Base-by-base conservation (phyloP, 2,797 vertebrate genomes). In the Borostomias antarcticus region DNA sequence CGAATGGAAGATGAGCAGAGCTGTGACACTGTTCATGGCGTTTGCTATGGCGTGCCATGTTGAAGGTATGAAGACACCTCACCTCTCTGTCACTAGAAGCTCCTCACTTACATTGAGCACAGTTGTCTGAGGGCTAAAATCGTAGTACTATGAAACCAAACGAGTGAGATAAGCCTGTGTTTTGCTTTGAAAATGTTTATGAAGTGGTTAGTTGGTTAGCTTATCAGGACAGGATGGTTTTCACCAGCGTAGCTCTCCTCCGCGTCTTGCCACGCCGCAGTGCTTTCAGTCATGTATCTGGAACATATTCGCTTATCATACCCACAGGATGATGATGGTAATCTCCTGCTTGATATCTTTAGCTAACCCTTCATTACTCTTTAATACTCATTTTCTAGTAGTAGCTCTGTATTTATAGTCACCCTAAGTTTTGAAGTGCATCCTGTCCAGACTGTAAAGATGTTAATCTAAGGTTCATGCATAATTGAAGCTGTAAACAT, bases 181-280 rank as follows among this genome's bases (percentile, higher is more conserved):
- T 19, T n/a, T 21, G 10, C 32, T 9, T 0, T 2, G 25, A 23
- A 69, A 58, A 15, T 72, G 48, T 29, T 63, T 47, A 23, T 70
- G 54, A 67, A 69, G 75, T 32, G 56, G 51, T 25, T 28, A 35
- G 2, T 65, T 78, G 82, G 82, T 85, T 77, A 70, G 69, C 73
- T 81, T 86, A 86, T 88, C 83, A 48, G 58, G 54, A 63, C 8
- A 23, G 2, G 77, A 81, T 79, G 86, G 85, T 85, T 87, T 81
- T 5, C 66, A 59, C 7, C n/a, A 23, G 43, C 8, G 61, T 65
- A 56, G 56, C 2, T n/a, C n/a, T n/a, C n/a, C 17, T 66, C 73
- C 29, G 5, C 23, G 6, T 4, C 51, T 7, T 0, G 0, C n/a
- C 58, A 50, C 21, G 28, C 1, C 43, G n/a, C 26, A 29, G 19